Conservation (phyloP, 2,888 invertebrate species). For the Euclidia mi region DNA sequence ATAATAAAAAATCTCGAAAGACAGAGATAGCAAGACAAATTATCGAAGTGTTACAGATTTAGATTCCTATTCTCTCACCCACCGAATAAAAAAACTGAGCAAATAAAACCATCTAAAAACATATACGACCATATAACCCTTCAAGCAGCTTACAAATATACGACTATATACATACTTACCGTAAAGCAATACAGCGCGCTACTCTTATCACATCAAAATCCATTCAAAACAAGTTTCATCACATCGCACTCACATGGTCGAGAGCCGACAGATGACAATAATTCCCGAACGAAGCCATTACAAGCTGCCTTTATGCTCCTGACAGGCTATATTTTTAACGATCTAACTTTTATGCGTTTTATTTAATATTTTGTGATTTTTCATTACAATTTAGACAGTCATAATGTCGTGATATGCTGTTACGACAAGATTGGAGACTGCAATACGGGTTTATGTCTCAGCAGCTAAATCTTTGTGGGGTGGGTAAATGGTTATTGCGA, state of each 20-base stretch:
- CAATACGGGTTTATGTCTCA: constrained; percentile 17
- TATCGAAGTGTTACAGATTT: no score
- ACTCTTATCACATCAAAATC: neutral
- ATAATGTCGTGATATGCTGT: constrained; percentile 35
- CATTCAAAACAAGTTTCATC: constrained; percentile 7
- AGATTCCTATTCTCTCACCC: no score
- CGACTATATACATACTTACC: no score
- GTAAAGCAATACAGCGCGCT: neutral
- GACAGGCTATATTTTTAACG: constrained; percentile 43
- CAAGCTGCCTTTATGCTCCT: constrained; percentile 36
- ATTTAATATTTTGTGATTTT: constrained; percentile 49
- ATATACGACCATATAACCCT: no score
- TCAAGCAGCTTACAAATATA: no score
- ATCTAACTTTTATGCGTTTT: constrained; percentile 43
- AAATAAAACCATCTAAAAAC: no score
- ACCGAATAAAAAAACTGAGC: no score
- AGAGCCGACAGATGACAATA: constrained; percentile 34
- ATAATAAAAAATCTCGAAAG: no score
- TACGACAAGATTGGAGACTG: constrained; percentile 28
- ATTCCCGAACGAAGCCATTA: constrained; percentile 46
- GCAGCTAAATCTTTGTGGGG: constrained; percentile 2
- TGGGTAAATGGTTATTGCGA: constrained; percentile 5
- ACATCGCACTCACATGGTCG: constrained; percentile 15
- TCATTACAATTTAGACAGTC: constrained; percentile 38
- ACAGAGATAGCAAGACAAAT: no score